A percentile compares a stretch with the other conserved stretches of the same genome.
Evolutionary conservation across 2,888 invertebrate species (phyloP).

Genomic region (Nephrotoma appendiculata): DNA sequence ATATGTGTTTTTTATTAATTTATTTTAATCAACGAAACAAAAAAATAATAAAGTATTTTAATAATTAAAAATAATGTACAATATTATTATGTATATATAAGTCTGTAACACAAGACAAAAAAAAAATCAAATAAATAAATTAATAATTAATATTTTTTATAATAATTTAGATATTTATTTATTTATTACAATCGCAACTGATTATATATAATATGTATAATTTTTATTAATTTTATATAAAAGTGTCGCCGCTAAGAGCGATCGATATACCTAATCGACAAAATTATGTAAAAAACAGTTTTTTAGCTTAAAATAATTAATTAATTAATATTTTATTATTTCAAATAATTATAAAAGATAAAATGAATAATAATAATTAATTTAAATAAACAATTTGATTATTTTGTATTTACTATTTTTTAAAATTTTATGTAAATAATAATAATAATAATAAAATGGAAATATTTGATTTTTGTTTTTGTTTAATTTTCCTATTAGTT

Average conservation of each 20-base stretch:
- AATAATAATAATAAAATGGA: not conserved
- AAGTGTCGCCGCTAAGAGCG: not conserved
- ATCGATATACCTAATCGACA: not conserved
- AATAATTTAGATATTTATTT: not conserved
- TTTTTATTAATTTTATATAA: not conserved
- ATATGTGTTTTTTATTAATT: not conserved
- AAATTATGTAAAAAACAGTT: not conserved
- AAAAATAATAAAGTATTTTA: not conserved
- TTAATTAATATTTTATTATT: not conserved
- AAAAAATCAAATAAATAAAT: not conserved
- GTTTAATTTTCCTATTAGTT: not conserved
- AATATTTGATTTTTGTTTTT: not conserved
- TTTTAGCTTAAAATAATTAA: not conserved
- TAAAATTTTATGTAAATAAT: not conserved
- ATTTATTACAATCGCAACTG: not conserved
- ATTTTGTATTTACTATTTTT: not conserved
- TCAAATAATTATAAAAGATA: not conserved
- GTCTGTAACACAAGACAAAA: not conserved
- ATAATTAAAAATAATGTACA: not conserved
- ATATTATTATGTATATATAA: not conserved
- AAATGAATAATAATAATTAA: not conserved
- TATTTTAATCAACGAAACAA: not conserved
- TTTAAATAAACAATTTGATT: not conserved
- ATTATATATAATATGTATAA: not conserved
- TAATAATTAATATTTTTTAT: not conserved